Conservation (phyloP, 2,888 invertebrate species). For the Axea sp. region DNA sequence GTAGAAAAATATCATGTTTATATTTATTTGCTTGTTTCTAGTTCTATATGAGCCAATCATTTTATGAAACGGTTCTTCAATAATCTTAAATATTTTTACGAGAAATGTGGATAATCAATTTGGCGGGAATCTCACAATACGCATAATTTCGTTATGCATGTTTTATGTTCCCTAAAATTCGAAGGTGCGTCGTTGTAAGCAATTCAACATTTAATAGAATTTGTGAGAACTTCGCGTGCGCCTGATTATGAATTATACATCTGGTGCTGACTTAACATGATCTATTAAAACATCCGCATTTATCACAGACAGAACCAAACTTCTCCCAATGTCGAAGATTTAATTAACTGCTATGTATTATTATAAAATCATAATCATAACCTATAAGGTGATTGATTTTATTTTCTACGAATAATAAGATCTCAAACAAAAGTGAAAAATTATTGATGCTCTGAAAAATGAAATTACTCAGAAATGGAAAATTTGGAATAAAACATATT, state of each 20-base stretch:
- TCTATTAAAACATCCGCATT: constrained; percentile 60
- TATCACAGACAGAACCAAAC: constrained; percentile 54
- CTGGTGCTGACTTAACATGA: constrained; percentile 58
- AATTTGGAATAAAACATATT: too few species aligned
- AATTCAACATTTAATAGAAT: constrained; percentile 62
- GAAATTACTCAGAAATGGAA: too few species aligned
- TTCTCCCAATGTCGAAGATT: constrained; percentile 30
- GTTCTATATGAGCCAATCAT: constrained; percentile 31
- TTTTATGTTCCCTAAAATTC: constrained; percentile 52
- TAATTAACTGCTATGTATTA: too few species aligned
- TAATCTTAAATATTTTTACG: constrained; percentile 50
- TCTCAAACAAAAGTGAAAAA: too few species aligned
- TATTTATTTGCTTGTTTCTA: constrained; percentile 42
- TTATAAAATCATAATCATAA: too few species aligned
- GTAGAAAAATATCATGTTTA: constrained; percentile 58
- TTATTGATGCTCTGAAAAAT: too few species aligned
- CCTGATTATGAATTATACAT: constrained; percentile 63
- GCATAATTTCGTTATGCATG: constrained; percentile 51
- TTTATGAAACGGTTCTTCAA: constrained; percentile 33
- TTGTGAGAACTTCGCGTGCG: constrained; percentile 53
- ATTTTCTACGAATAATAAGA: too few species aligned
- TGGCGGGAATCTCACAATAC: constrained; percentile 49
- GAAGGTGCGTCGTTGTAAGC: constrained; percentile 59
- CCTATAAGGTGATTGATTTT: too few species aligned
- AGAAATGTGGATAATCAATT: constrained; percentile 52